A percentile compares a stretch with the other conserved stretches of the same genome.
phyloP scores from a whole-genome alignment of 2,113 vertebrate genomes.

The Myiozetetes cayanensis region DNA sequence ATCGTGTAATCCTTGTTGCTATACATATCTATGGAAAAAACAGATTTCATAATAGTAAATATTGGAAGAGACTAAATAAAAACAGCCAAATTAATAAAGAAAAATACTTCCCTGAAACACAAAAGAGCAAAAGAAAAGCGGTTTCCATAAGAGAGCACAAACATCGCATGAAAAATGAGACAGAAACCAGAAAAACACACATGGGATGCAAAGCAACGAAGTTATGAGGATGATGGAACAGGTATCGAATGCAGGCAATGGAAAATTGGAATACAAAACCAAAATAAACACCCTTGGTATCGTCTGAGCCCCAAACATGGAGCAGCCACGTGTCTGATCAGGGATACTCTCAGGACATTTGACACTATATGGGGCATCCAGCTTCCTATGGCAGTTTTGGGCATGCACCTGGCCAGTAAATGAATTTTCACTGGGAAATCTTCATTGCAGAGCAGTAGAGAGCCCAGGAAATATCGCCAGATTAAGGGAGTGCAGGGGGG shows the following conservation, averaged over 20 bases:
- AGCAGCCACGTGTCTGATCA: accelerated
- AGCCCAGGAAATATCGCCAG: neutral
- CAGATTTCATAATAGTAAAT: accelerated
- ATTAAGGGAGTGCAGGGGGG: neutral
- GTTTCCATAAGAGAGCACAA: neutral
- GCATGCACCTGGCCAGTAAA: neutral
- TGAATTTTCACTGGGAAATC: neutral
- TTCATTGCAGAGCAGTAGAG: neutral
- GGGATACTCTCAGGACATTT: neutral
- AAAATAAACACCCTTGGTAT: neutral
- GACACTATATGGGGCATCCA: accelerated
- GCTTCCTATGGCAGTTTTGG: neutral
- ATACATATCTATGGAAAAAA: neutral
- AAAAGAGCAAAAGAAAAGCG: neutral
- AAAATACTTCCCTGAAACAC: neutral
- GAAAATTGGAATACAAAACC: neutral
- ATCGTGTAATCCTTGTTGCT: neutral
- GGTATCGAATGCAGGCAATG: neutral
- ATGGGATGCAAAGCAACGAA: neutral
- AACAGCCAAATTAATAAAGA: neutral
- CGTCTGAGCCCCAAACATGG: neutral
- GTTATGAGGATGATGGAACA: neutral
- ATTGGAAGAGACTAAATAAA: neutral
- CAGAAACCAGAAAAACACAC: neutral
- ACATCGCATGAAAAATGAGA: neutral